These are phyloP conservation scores for Orussus abietinus DNA, from an alignment of 1,140 invertebrate genomes.

Conservation along the genomic window DNA sequence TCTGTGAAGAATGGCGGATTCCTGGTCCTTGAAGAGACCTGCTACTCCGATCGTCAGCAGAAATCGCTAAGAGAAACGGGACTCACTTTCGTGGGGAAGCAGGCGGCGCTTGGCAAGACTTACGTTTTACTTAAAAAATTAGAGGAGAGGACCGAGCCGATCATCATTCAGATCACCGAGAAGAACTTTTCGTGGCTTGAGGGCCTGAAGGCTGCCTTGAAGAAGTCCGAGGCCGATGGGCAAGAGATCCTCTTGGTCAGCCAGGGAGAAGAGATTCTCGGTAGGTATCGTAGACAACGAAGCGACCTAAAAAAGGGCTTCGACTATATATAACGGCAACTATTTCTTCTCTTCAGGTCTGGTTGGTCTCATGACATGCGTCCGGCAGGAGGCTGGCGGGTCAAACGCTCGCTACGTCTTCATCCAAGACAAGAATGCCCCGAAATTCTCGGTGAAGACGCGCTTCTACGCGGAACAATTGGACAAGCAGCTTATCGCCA, in stretches of 20 bases:
- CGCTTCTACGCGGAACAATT: conserved; percentile 62
- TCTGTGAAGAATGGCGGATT: conserved; percentile 71
- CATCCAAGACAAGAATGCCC: conserved; percentile 62
- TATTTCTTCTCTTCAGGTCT: conserved; percentile 58
- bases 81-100: conserved; percentile 56
- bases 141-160: conserved; percentile 41
- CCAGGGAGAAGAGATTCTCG: conserved; percentile 60
- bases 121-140: conserved; percentile 60
- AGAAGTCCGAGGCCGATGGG: conserved; percentile 55
- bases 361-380: conserved; percentile 84
- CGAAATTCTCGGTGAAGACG: conserved; percentile 60
- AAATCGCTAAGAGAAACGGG: conserved; percentile 35
- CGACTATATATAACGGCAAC: not conserved
- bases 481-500: conserved; percentile 75
- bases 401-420: conserved; percentile 67
- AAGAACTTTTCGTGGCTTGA: conserved; percentile 80
- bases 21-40: conserved; percentile 71
- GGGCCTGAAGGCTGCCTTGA: conserved; percentile 67
- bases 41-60: conserved; percentile 52
- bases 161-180: conserved; percentile 62
- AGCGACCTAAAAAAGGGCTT: not conserved
- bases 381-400: conserved; percentile 80
- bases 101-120: conserved; percentile 56
- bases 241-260: conserved; percentile 69
- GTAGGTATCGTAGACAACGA: conserved; percentile 13